phyloP scores from a whole-genome alignment of 2,888 invertebrate genomes.

The Cephus nigrinus region DNA sequence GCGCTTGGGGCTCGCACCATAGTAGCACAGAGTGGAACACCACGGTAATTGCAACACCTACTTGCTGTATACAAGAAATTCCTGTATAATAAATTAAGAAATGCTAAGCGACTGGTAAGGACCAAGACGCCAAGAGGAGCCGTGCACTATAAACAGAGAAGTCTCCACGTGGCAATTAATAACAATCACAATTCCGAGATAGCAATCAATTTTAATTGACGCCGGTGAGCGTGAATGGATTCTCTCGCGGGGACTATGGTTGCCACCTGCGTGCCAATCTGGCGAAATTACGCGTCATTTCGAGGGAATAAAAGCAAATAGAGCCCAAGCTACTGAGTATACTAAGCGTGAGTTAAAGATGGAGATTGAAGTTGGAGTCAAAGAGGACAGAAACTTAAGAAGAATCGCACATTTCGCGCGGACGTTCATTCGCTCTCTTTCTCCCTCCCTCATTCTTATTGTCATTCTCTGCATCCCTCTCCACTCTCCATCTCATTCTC shows the following conservation, averaged over 20 bases:
- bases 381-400: not conserved
- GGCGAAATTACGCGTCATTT: constrained; percentile 50
- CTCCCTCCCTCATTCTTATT: constrained; percentile 13
- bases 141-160: not conserved
- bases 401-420: constrained; percentile 13
- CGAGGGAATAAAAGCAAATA: constrained; percentile 41
- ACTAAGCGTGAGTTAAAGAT: constrained; percentile 3
- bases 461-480: not conserved
- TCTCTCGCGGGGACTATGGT: constrained; percentile 27
- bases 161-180: constrained; percentile 34
- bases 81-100: not conserved
- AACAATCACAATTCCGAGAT: constrained; percentile 39
- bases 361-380: not conserved
- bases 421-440: constrained; percentile 41
- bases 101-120: not conserved
- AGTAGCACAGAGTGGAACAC: not conserved
- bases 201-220: constrained; percentile 53
- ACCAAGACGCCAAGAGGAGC: not conserved
- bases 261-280: constrained; percentile 36
- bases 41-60: not conserved
- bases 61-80: not conserved
- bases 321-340: constrained; percentile 3
- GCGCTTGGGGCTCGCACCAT: not conserved
- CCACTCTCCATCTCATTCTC: not conserved
- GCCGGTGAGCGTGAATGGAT: constrained; percentile 35